Percentiles rank a stretch among this genome's conserved stretches.
These are phyloP conservation scores for Hypotaenidia okinawae DNA, from an alignment of 2,797 vertebrate genomes.

Conservation along the genomic window DNA sequence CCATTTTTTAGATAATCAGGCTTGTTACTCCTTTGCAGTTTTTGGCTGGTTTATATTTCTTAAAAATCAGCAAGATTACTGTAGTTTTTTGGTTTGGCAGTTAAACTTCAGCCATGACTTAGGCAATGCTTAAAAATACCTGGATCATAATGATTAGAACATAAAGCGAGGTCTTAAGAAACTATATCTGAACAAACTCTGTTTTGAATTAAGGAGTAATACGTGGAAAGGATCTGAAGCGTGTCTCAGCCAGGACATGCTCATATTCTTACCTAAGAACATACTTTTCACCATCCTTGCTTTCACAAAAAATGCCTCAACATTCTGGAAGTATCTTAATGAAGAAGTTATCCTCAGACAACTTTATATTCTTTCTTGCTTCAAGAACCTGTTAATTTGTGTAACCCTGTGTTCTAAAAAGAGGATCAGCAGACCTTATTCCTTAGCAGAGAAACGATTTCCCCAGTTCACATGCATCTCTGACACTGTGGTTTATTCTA, in stretches of 20 bases:
- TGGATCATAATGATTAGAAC: not conserved
- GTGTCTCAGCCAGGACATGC: not conserved
- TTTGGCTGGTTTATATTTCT: not conserved
- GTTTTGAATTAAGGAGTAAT: not conserved
- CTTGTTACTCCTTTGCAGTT: not conserved
- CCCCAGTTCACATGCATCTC: not conserved
- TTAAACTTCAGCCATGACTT: not conserved
- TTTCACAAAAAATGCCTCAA: not conserved
- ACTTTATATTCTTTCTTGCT: not conserved
- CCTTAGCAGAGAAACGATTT: not conserved
- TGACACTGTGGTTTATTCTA: not conserved
- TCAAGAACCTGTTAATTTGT: not conserved
- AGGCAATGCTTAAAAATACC: not conserved
- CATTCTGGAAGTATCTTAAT: not conserved
- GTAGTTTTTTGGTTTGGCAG: not conserved
- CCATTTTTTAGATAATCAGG: not conserved
- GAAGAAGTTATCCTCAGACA: not conserved
- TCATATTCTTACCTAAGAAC: not conserved
- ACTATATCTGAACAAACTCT: not conserved
- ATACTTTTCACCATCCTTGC: not conserved
- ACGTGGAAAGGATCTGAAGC: not conserved
- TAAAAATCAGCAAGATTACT: not conserved
- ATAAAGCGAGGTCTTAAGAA: not conserved
- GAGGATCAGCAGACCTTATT: not conserved
- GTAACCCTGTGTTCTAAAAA: not conserved